Evolutionary conservation across 2,888 invertebrate species (phyloP).

Genomic region (Leptopterna dolabrata): DNA sequence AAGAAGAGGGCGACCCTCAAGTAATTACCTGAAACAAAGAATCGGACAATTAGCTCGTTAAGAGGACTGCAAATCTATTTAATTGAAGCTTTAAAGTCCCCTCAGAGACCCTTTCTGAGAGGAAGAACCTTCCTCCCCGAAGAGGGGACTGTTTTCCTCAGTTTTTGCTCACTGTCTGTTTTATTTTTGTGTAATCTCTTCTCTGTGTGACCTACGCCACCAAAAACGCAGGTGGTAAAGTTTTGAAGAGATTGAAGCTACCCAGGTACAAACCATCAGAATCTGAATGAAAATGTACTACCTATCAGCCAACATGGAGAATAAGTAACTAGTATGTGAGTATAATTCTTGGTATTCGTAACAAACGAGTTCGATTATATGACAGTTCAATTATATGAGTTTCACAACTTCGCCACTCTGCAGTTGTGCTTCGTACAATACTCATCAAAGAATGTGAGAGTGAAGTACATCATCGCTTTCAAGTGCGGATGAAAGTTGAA

Average conservation of each 20-base stretch:
- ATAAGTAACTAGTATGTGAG: too few species aligned
- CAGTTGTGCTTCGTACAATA: too few species aligned
- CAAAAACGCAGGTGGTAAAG: neutral
- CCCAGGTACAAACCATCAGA: too few species aligned
- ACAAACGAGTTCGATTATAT: too few species aligned
- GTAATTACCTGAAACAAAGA: slow-evolving; percentile 53
- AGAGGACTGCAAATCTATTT: slow-evolving; percentile 35
- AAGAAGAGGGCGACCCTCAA: neutral
- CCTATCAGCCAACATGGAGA: neutral
- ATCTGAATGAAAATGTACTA: neutral
- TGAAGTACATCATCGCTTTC: too few species aligned
- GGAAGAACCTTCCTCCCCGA: too few species aligned
- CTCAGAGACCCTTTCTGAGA: neutral
- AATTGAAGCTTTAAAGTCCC: slow-evolving; percentile 33
- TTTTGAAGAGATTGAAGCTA: neutral
- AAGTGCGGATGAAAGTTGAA: too few species aligned
- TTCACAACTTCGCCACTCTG: too few species aligned
- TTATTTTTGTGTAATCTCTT: neutral
- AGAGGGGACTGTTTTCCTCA: too few species aligned
- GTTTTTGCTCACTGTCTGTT: neutral
- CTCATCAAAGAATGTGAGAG: too few species aligned
- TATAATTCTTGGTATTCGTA: too few species aligned
- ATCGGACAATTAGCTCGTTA: slow-evolving; percentile 51
- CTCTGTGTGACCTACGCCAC: neutral
- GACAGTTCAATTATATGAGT: too few species aligned